Evolutionary conservation across 2,888 invertebrate genomes (phyloP), one percentile per base, ranked within the genome.

Genomic region (Gymnocheta viridis): DNA sequence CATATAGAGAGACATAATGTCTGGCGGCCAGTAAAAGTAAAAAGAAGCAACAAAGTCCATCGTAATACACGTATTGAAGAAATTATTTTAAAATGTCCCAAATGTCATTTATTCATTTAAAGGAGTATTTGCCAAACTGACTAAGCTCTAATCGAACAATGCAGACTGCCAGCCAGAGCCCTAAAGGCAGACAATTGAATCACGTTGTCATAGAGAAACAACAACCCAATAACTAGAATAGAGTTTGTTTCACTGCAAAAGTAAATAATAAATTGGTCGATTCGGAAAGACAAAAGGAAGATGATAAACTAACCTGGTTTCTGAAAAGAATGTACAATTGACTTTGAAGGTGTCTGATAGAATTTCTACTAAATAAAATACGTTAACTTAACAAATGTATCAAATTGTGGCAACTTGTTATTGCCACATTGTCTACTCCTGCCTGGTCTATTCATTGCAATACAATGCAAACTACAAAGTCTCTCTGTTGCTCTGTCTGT

Each of bases 401-500:
- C 38, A 58, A 67, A 80, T 77, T 85, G 82, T 74, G 44, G 67
- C 84, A 81, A 73, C 83, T 83, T 66, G 70, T 81, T 77, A 80
- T 77, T 81, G 81, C 70, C 77, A 82, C 82, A 78, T 69, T 73
- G 85, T 82, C 82, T 82, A 56, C 60, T 67, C 29, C 27, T 22
- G 54, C 29, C 27, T 22, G 54, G 0, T 79, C 47, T 58, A 58
- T 72, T 72, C 79, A 41, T 29, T 58, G 27, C 51, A 32, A 24
- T 27, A 74, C 9, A 74, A 74, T 62, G 5, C 14, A 14, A 54
- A 73, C 9, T 56, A 74, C 32, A 56, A 56, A 44, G 12, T 38
- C 47, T 74, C 22, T 54, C 27, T 38, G 22, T 38, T 17, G 67
- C 29, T 60, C 17, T 2, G 12, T 27, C 7, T 12, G 38, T 38